Evolutionary conservation across 53 echinoderm and acorn worm species (phyloP).

Genomic region (Astropecten irregularis): DNA sequence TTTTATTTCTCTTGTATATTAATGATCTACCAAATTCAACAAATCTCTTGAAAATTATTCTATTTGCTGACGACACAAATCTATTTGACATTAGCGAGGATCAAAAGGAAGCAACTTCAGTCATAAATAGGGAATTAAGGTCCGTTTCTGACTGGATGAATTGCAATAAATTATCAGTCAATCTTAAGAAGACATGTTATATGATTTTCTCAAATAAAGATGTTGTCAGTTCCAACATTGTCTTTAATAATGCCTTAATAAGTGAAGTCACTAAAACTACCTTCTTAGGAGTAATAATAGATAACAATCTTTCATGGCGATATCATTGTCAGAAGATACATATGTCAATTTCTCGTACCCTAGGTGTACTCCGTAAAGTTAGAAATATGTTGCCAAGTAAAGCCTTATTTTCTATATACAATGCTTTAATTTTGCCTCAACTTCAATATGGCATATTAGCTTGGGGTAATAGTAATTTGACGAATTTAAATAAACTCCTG

Average conservation of each 20-base stretch:
- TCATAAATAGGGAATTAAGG: conserved; percentile 19
- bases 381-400: background rate
- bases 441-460: no score
- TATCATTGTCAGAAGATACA: background rate
- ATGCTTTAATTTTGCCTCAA: background rate
- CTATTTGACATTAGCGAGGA: conserved; percentile 12
- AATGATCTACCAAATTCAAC: conserved; percentile 16
- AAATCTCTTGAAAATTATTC: background rate
- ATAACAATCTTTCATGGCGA: background rate
- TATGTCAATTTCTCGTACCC: background rate
- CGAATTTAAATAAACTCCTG: no score
- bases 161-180: conserved; percentile 34
- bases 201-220: conserved; percentile 2
- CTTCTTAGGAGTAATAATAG: conserved; percentile 1
- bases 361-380: background rate
- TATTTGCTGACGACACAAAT: conserved; percentile 51
- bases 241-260: background rate
- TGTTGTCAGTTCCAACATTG: background rate
- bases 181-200: background rate
- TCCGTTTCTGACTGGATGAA: conserved; percentile 18
- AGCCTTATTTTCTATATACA: background rate
- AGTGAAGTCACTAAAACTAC: background rate
- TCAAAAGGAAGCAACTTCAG: background rate
- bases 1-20: conserved; percentile 38
- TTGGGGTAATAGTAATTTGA: no score